phyloP scores from a whole-genome alignment of 1,140 invertebrate species.

The Phenacoccus solenopsis region DNA sequence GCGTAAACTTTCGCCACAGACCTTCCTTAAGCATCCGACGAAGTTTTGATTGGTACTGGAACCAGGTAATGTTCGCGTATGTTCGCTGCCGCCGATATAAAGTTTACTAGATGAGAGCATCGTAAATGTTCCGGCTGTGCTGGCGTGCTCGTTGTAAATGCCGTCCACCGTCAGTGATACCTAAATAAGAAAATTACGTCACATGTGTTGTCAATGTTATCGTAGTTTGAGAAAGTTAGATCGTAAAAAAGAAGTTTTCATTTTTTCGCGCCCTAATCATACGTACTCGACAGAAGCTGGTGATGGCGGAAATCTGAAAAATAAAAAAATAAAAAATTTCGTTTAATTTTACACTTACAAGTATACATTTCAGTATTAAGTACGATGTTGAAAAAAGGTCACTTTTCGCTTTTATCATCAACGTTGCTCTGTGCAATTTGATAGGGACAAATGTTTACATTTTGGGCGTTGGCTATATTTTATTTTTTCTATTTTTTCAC shows the following conservation, averaged over 20 bases:
- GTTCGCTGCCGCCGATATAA: slow-evolving; percentile 78
- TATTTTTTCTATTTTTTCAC: too few species aligned
- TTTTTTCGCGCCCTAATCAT: slow-evolving; percentile 14
- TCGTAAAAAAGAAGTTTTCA: not conserved
- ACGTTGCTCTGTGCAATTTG: too few species aligned
- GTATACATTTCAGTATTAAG: too few species aligned
- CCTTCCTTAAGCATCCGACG: slow-evolving; percentile 89
- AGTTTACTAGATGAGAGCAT: slow-evolving; percentile 75
- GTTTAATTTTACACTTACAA: too few species aligned
- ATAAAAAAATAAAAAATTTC: slow-evolving; percentile 17
- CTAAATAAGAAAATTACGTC: slow-evolving; percentile 41
- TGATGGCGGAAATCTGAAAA: slow-evolving; percentile 67
- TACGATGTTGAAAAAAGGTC: too few species aligned
- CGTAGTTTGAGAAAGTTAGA: not conserved
- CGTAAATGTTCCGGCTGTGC: slow-evolving; percentile 81
- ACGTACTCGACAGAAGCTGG: slow-evolving; percentile 68
- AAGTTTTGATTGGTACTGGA: slow-evolving; percentile 80
- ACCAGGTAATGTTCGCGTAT: slow-evolving; percentile 62
- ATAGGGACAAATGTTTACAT: not conserved
- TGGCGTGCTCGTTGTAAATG: slow-evolving; percentile 78
- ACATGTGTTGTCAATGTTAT: not conserved
- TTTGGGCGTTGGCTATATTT: not conserved
- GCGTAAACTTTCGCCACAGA: slow-evolving; percentile 36
- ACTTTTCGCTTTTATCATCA: not conserved
- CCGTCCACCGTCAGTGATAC: slow-evolving; percentile 83